Evolutionary conservation across 2,888 invertebrate species (phyloP), one percentile per base, ranked within the genome.

Genomic region (Pecten maximus): DNA sequence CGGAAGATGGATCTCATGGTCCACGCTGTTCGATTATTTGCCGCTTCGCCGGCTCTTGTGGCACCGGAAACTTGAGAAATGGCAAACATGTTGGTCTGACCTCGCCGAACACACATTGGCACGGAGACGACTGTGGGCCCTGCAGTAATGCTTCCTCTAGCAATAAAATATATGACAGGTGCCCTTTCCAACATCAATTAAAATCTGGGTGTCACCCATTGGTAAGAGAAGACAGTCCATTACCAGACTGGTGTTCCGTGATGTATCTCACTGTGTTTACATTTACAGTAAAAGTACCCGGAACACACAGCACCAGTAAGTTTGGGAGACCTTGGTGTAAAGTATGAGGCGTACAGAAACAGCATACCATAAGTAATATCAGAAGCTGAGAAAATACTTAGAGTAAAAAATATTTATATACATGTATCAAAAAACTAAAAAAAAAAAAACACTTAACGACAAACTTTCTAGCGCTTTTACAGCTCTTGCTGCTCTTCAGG

Each of bases 11-110:
- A 74, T 74, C 74, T 74, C 12, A 15, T 35, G 35, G 74, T 35
- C 74, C 74, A 28, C 8, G 35, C 15, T 16, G 35, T 74, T 74
- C 74, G 74, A 74, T 74, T 74, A 28, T 74, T 28, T 74, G 35
- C 35, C 74, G 74, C 74, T 35, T 35, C 74, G 74, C 12, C 74
- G 74, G 35, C 74, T 74, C 74, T 35, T 35, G 35, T 74, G 74
- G 74, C 74, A 74, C 74, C 74, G 74, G 74, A 74, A 28, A 74
- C 74, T 74, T 74, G 74, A 74, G 74, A 28, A 74, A 74, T 74
- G 74, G 74, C 74, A 74, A 74, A 74, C 74, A 74, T 15, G 74
- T 74, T 74, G 10, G 28, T 74, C 28, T 74, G 35, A 74, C 74
- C 74, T 74, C 54, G 2, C 35, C 35, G 0, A 74, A 0, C 74